phyloP scores from a whole-genome alignment of 2,888 invertebrate species.

The Chrysolina oricalcia region DNA sequence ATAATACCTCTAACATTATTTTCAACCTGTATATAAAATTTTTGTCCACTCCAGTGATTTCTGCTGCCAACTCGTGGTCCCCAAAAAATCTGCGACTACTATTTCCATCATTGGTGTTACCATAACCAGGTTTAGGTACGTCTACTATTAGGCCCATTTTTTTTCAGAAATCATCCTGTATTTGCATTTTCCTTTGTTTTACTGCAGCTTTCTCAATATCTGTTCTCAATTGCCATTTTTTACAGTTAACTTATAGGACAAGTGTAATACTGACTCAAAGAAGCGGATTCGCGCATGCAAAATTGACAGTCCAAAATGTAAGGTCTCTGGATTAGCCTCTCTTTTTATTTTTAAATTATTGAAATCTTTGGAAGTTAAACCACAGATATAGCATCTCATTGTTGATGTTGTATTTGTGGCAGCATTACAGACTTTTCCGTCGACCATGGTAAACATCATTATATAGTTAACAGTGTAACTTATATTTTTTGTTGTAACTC shows the following conservation, averaged over 20 bases:
- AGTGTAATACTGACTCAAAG: conserved; percentile 41
- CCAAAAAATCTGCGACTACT: conserved; percentile 58
- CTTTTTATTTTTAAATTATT: conserved; percentile 30
- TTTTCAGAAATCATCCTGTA: conserved; percentile 52
- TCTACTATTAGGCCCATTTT: conserved; percentile 53
- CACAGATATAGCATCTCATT: conserved; percentile 53
- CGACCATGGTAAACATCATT: conserved; percentile 54
- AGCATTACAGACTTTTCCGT: conserved; percentile 60
- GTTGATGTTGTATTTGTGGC: conserved; percentile 47
- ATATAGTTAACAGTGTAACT: conserved; percentile 33
- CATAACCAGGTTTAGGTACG: conserved; percentile 55
- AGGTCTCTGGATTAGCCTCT: neutral
- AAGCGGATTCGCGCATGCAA: conserved; percentile 49
- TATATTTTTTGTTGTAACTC: conserved; percentile 35
- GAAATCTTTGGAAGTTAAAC: conserved; percentile 50
- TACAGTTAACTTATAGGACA: conserved; percentile 30
- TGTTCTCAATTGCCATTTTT: conserved; percentile 11
- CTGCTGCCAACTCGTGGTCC: conserved; percentile 48
- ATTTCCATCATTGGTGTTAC: conserved; percentile 59
- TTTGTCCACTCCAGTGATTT: conserved; percentile 51
- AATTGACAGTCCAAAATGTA: conserved; percentile 45
- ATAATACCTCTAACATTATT: conserved; percentile 50
- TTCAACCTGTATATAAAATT: conserved; percentile 39
- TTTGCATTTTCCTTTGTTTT: conserved; percentile 45
- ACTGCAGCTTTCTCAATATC: conserved; percentile 29